Conservation (phyloP, 92 coral and sea anemone species). For the Hydrozoanthus gracilis region DNA sequence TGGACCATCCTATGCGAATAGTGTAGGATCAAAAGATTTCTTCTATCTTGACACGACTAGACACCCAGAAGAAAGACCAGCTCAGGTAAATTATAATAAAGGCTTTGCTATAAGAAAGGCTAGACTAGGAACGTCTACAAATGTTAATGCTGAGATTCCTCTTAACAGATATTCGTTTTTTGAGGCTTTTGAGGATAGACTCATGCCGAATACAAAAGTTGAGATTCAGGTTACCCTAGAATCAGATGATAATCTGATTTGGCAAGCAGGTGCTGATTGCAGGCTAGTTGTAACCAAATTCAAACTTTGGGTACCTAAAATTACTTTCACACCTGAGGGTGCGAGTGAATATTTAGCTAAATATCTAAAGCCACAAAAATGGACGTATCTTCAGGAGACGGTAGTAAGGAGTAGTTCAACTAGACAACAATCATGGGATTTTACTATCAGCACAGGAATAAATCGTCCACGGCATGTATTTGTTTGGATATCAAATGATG, state of each 20-base stretch:
- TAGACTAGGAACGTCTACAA: no score
- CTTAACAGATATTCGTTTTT: no score
- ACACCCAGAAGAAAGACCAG: no score
- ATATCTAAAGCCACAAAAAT: background rate
- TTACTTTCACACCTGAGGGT: background rate
- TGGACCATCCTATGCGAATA: no score
- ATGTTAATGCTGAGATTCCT: no score
- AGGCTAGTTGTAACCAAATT: background rate
- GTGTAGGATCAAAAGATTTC: no score
- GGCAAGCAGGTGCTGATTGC: background rate
- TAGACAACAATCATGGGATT: background rate
- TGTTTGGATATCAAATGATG: background rate
- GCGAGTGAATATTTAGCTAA: background rate
- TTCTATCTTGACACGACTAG: no score
- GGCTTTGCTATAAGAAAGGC: no score
- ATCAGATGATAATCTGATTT: background rate
- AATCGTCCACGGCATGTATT: background rate
- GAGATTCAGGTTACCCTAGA: background rate
- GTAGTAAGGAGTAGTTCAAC: background rate
- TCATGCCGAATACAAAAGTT: background rate
- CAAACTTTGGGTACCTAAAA: background rate
- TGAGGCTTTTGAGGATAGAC: no score
- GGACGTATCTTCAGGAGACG: background rate
- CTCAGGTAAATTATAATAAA: no score
- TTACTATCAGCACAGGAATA: background rate